Conservation (phyloP, 2,888 invertebrate species). For the Chrysodeixis includens region DNA sequence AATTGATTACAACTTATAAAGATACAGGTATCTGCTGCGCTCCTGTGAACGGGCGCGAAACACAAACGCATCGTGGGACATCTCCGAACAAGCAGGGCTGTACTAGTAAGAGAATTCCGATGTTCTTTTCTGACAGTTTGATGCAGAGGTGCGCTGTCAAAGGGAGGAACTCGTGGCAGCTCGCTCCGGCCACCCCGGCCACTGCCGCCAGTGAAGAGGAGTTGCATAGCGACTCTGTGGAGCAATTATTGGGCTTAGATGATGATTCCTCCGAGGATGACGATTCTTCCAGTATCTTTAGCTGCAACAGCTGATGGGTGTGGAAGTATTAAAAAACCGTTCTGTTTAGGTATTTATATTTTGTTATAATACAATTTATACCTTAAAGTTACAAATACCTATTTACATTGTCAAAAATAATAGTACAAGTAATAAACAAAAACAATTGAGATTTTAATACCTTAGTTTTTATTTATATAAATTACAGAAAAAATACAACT, state of each 20-base stretch:
- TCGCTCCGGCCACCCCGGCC: slow-evolving; percentile 18
- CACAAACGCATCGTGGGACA: slow-evolving; percentile 47
- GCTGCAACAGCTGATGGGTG: slow-evolving; percentile 42
- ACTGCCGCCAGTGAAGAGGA: slow-evolving; percentile 27
- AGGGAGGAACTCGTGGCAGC: slow-evolving; percentile 38
- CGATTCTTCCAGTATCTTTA: slow-evolving; percentile 43
- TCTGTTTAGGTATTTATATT: slow-evolving; percentile 82
- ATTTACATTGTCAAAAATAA: slow-evolving; percentile 82
- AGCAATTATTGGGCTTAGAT: slow-evolving; percentile 19
- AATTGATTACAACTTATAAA: slow-evolving; percentile 64
- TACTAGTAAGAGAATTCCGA: slow-evolving; percentile 11
- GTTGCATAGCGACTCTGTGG: slow-evolving; percentile 28
- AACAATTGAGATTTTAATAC: slow-evolving; percentile 84
- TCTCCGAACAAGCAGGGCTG: not conserved
- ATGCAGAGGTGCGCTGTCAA: slow-evolving; percentile 11
- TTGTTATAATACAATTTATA: slow-evolving; percentile 87
- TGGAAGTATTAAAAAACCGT: slow-evolving; percentile 65
- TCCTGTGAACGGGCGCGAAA: slow-evolving; percentile 51
- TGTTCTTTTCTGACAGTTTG: not conserved
- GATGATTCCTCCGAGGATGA: slow-evolving; percentile 29
- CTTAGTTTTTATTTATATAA: slow-evolving; percentile 67
- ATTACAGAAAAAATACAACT: slow-evolving; percentile 72
- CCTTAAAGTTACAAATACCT: slow-evolving; percentile 80
- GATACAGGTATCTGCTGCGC: slow-evolving; percentile 60
- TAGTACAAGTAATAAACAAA: slow-evolving; percentile 84